These are phyloP conservation scores for Molothrus ater DNA, from an alignment of 2,797 vertebrate genomes.

Conservation along the genomic window DNA sequence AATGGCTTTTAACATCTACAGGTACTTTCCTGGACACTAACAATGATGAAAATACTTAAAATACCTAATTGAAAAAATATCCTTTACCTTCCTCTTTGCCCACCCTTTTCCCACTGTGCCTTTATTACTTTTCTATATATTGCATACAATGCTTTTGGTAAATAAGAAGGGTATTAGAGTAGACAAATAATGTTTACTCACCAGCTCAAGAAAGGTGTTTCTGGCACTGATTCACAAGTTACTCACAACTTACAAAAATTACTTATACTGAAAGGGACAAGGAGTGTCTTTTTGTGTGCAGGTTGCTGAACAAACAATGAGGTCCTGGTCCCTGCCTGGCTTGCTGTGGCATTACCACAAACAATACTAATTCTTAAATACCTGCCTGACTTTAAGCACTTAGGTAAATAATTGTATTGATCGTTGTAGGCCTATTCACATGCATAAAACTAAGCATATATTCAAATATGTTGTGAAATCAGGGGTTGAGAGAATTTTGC, in stretches of 20 bases:
- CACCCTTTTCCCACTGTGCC: neutral
- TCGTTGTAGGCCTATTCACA: constrained; percentile 49
- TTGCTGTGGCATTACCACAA: constrained; percentile 48
- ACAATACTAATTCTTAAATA: constrained; percentile 68
- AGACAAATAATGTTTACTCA: constrained; percentile 54
- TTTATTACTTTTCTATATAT: constrained; percentile 25
- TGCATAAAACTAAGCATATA: constrained; percentile 63
- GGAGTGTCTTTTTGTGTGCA: constrained; percentile 64
- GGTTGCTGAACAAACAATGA: constrained; percentile 60
- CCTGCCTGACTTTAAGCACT: constrained; percentile 56
- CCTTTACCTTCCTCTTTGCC: neutral
- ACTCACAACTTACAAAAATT: constrained; percentile 50
- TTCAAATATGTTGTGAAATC: constrained; percentile 70
- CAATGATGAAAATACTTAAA: neutral
- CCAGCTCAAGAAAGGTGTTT: constrained; percentile 55
- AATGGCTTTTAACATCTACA: neutral
- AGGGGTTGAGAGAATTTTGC: constrained; percentile 27
- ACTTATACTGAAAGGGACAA: constrained; percentile 47
- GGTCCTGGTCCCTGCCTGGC: constrained; percentile 47
- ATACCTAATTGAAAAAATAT: constrained; percentile 13
- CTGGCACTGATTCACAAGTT: constrained; percentile 52
- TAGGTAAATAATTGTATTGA: constrained; percentile 63
- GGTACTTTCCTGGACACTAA: neutral
- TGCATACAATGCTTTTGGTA: constrained; percentile 27
- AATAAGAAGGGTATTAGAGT: constrained; percentile 20